These are phyloP conservation scores for Netelia inedita DNA, from an alignment of 2,888 invertebrate genomes.

Conservation along the genomic window DNA sequence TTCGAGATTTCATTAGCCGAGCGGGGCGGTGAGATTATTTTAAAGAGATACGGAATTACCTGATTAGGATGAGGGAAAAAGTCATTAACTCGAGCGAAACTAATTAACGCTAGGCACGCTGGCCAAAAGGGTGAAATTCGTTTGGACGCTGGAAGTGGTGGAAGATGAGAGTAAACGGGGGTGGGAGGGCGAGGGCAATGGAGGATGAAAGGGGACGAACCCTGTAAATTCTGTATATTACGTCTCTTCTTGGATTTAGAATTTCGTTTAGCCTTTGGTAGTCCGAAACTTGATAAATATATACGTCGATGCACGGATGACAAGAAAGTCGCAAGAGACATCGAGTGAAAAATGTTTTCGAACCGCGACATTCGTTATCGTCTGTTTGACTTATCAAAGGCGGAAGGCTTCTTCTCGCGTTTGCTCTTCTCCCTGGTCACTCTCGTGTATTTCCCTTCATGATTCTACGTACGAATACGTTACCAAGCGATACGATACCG, in stretches of 20 bases:
- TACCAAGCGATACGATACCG: slow-evolving; percentile 72
- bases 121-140: slow-evolving; percentile 54
- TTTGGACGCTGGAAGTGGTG: slow-evolving; percentile 4
- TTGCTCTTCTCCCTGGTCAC: slow-evolving; percentile 50
- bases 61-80: slow-evolving; percentile 85
- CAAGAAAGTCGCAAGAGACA: slow-evolving; percentile 60
- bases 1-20: slow-evolving; percentile 85
- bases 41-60: slow-evolving; percentile 86
- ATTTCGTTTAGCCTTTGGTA: not conserved
- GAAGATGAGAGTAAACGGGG: slow-evolving; percentile 4
- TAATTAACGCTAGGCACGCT: slow-evolving; percentile 84
- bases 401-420: slow-evolving; percentile 62
- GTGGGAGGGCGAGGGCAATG: slow-evolving; percentile 14
- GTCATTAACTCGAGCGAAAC: slow-evolving; percentile 86
- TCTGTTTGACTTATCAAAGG: slow-evolving; percentile 79
- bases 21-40: slow-evolving; percentile 85
- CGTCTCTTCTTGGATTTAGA: too few species aligned
- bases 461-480: slow-evolving; percentile 18
- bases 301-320: slow-evolving; percentile 40
- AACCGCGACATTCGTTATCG: slow-evolving; percentile 76
- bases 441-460: slow-evolving; percentile 44
- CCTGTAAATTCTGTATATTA: not conserved
- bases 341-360: slow-evolving; percentile 70
- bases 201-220: not conserved
- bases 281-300: slow-evolving; percentile 21